Percentiles rank a stretch among this genome's conserved stretches.
Conservation (phyloP, 2,113 vertebrate species). For the Vicugna pacos region DNA sequence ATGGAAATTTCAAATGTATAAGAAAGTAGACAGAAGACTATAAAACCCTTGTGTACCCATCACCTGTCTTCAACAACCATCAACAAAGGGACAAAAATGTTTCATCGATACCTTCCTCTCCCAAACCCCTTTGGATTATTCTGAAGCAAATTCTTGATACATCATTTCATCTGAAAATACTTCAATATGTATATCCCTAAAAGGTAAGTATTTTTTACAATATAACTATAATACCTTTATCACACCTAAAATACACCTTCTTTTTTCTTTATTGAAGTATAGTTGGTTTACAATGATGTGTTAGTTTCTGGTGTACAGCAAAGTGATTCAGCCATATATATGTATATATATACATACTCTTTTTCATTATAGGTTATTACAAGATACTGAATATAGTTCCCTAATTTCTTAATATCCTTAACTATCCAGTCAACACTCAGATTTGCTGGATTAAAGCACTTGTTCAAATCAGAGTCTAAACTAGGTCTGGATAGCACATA, state of each 20-base stretch:
- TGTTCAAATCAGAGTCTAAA: conserved; percentile 29
- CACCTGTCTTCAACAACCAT: neutral
- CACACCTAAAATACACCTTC: neutral
- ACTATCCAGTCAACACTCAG: neutral
- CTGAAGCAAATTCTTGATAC: neutral
- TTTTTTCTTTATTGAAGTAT: too few relatives aligned
- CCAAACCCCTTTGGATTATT: neutral
- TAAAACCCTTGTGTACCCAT: neutral
- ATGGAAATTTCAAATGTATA: neutral
- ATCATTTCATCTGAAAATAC: conserved; percentile 20
- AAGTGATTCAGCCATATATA: too few relatives aligned
- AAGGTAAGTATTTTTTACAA: neutral
- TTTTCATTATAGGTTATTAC: too few relatives aligned
- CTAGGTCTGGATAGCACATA: neutral
- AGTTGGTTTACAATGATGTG: too few relatives aligned
- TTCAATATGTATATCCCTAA: neutral
- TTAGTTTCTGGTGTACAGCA: too few relatives aligned
- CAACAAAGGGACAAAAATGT: neutral
- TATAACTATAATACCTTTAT: neutral
- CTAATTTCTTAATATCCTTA: neutral
- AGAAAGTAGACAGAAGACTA: neutral
- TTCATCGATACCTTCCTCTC: neutral
- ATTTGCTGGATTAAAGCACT: neutral
- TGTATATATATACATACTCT: too few relatives aligned
- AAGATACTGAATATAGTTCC: too few relatives aligned